Evolutionary conservation across 1,140 invertebrate genomes (phyloP).

Genomic region (Eciton burchellii): DNA sequence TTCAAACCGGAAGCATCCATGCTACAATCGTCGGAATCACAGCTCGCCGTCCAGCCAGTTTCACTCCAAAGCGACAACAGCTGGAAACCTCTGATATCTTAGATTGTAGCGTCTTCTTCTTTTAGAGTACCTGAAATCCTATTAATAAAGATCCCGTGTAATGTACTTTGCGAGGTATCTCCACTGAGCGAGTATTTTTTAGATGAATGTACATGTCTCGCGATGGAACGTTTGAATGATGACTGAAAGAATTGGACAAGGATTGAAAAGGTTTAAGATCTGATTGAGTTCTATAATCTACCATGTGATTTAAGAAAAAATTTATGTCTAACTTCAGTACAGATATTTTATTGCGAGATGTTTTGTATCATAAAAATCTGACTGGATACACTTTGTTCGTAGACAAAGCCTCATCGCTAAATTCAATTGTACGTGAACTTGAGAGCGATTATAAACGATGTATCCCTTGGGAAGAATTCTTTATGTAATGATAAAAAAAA

Average conservation of each 20-base stretch:
- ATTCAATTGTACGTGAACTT: background rate
- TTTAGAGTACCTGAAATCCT: slow-evolving; percentile 80
- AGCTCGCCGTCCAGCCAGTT: slow-evolving; percentile 34
- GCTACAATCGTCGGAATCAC: slow-evolving; percentile 77
- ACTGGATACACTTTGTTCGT: slow-evolving; percentile 16
- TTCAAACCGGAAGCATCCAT: slow-evolving; percentile 87
- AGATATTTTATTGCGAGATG: background rate
- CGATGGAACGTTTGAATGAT: background rate
- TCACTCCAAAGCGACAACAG: slow-evolving; percentile 66
- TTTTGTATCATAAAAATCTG: slow-evolving; percentile 1
- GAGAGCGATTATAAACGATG: background rate
- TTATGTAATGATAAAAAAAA: slow-evolving; percentile 4
- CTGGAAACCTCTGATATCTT: slow-evolving; percentile 84
- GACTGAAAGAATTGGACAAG: background rate
- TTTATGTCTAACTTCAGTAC: background rate
- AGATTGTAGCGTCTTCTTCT: slow-evolving; percentile 55
- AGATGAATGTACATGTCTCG: background rate
- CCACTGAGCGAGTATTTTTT: slow-evolving; percentile 6
- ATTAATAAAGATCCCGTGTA: slow-evolving; percentile 57
- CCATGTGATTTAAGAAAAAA: background rate
- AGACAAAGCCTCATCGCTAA: background rate
- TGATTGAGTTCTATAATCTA: background rate
- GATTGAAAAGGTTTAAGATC: background rate
- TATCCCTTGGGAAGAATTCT: background rate
- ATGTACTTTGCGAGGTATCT: background rate